phyloP scores from a whole-genome alignment of 2,113 vertebrate species.

The Montifringilla adamsi region DNA sequence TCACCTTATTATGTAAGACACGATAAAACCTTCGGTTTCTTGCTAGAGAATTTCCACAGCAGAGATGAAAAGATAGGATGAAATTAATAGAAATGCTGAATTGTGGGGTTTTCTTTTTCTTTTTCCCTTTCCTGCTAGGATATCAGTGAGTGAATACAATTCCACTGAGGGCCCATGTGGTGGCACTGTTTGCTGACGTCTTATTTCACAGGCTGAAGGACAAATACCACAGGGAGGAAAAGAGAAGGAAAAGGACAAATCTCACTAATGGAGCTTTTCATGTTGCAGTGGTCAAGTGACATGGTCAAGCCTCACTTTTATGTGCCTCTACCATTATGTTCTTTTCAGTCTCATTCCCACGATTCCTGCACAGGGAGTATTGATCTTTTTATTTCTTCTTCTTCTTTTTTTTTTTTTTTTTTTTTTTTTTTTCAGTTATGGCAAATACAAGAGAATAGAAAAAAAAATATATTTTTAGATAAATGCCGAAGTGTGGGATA shows the following conservation, averaged over 20 bases:
- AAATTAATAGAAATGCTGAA: conserved; percentile 21
- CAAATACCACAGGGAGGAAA: not conserved
- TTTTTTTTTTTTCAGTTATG: not conserved
- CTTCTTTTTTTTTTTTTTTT: rapidly evolving
- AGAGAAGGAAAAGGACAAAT: not conserved
- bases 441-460: not conserved
- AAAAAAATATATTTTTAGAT: not conserved
- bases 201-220: not conserved
- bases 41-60: not conserved
- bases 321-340: not conserved
- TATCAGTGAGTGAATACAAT: not conserved
- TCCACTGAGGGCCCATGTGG: not conserved
- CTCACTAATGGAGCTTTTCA: not conserved
- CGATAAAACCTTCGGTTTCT: not conserved
- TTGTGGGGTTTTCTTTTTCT: not conserved
- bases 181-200: conserved; percentile 23
- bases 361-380: not conserved
- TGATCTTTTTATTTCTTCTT: not conserved
- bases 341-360: not conserved
- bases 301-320: not conserved
- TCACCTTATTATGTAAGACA: not conserved
- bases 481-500: not conserved
- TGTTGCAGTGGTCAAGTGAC: not conserved
- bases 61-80: conserved; percentile 5
- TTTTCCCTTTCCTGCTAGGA: not conserved